These are phyloP conservation scores for Sternotherus odoratus DNA, from an alignment of 2,797 vertebrate species.

Conservation along the genomic window DNA sequence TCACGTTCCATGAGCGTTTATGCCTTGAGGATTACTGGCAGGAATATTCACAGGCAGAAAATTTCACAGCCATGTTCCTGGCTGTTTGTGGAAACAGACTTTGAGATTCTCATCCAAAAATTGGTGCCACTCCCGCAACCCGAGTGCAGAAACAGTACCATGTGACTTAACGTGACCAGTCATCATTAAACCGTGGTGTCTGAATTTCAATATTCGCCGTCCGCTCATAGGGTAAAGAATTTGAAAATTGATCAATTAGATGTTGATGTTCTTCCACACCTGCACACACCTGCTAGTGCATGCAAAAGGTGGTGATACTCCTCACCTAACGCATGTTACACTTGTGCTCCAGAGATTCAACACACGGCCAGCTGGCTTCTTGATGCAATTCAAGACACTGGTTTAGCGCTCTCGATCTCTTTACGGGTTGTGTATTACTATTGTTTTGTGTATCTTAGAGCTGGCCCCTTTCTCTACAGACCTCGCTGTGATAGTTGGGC, in stretches of 20 bases:
- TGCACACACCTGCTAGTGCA: not conserved
- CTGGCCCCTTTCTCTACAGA: not conserved
- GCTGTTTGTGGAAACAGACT: not conserved
- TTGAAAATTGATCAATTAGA: not conserved
- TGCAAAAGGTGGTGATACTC: not conserved
- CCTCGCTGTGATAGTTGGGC: not conserved
- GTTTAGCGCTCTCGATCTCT: not conserved
- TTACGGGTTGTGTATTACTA: not conserved
- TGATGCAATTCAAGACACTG: fast-evolving
- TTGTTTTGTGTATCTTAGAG: not conserved
- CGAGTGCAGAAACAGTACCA: not conserved
- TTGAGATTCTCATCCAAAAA: constrained; percentile 26
- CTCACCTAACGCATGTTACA: fast-evolving
- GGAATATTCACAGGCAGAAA: constrained; percentile 19
- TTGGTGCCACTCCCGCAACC: fast-evolving
- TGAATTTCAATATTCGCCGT: not conserved
- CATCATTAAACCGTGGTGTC: not conserved
- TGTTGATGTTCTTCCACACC: not conserved
- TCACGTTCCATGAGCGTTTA: not conserved
- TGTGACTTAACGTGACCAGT: not conserved
- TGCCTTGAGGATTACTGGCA: constrained; percentile 26
- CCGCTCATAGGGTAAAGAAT: fast-evolving
- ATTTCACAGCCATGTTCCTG: constrained; percentile 19
- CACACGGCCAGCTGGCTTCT: not conserved
- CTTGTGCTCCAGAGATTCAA: fast-evolving